phyloP scores from a whole-genome alignment of 1,140 invertebrate genomes.

The Heliconius melpomene region DNA sequence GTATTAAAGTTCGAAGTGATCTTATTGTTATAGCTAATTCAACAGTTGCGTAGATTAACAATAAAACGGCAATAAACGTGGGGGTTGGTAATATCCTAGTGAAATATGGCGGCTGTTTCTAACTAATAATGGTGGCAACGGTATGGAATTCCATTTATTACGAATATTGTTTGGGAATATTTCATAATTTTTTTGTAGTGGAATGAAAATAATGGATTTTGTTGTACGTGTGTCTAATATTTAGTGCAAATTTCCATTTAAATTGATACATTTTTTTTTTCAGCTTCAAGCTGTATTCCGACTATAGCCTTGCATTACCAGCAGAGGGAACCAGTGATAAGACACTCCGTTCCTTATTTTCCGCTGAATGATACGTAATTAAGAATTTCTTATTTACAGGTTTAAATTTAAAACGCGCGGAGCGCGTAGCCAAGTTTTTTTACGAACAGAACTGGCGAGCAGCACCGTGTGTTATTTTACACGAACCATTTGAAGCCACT shows the following conservation, averaged over 20 bases:
- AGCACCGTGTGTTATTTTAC: too few relatives aligned
- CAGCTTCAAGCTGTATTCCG: too few relatives aligned
- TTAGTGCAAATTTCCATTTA: neutral
- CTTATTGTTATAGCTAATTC: slow-evolving; percentile 13
- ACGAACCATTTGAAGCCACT: too few relatives aligned
- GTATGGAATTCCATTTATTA: neutral
- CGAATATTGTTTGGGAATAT: slow-evolving; percentile 3
- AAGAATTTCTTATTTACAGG: too few relatives aligned
- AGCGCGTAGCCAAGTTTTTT: too few relatives aligned
- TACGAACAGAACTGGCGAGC: too few relatives aligned
- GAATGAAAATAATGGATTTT: neutral
- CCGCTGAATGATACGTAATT: too few relatives aligned
- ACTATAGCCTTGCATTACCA: too few relatives aligned
- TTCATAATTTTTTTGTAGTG: neutral
- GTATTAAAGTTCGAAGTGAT: slow-evolving; percentile 13
- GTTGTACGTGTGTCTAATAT: neutral
- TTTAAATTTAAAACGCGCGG: too few relatives aligned
- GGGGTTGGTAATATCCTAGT: slow-evolving; percentile 19
- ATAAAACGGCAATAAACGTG: slow-evolving; percentile 24
- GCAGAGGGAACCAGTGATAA: too few relatives aligned
- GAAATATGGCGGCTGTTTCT: slow-evolving; percentile 20
- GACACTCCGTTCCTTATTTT: too few relatives aligned
- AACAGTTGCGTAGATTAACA: slow-evolving; percentile 19
- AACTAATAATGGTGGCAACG: slow-evolving; percentile 21
- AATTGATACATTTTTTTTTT: too few relatives aligned